Evolutionary conservation across 2,113 vertebrate genomes (phyloP), one percentile per base, ranked within the genome.

Genomic region (Cryptotis parvus): DNA sequence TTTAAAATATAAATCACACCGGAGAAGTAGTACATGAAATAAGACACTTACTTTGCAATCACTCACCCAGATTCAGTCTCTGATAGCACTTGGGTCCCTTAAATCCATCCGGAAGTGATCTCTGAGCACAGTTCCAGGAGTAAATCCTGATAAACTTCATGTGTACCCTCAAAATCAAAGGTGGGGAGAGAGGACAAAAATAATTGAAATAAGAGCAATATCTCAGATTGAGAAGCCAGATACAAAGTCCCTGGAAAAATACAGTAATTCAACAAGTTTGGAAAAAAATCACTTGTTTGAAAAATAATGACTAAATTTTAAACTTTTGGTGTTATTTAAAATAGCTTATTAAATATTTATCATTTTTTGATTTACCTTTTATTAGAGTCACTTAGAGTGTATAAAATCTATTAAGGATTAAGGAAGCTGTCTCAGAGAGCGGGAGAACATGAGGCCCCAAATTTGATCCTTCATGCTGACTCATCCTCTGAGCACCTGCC

Each of bases 211-310:
- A 58, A 3, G 35, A 49, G 74, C 37, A 73, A 45, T 79, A 61
- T 39, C 6, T 26, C 73, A 86, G 14, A 15, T 73, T 18, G 4
- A 78, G 18, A 52, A 80, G 6, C 65, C 24, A 69, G 83, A n/a
- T 52, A 26, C 24, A 35, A 84, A 63, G 33, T 68, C 26, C 29
- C 43, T 69, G 15, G 65, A 75, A 84, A 52, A 84, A 29, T 12
- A 86, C 15, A 77, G 1, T 79, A 63, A 87, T 85, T 65, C 14
- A 35, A 63, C 1, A 68, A 77, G 79, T 84, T 84, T 37, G 39
- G n/a, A n/a, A n/a, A n/a, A n/a, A n/a, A n/a, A n/a, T 68, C 6
- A 61, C 5, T 87, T 89, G 45, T 37, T 66, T 91, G 84, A 63
- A 65, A 81, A 70, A 84, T 4, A 33, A 77, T 58, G 91, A 68